Percentiles rank a stretch among this genome's conserved stretches.
phyloP scores from a whole-genome alignment of 2,888 invertebrate species.

The Psylliodes chrysocephalus region DNA sequence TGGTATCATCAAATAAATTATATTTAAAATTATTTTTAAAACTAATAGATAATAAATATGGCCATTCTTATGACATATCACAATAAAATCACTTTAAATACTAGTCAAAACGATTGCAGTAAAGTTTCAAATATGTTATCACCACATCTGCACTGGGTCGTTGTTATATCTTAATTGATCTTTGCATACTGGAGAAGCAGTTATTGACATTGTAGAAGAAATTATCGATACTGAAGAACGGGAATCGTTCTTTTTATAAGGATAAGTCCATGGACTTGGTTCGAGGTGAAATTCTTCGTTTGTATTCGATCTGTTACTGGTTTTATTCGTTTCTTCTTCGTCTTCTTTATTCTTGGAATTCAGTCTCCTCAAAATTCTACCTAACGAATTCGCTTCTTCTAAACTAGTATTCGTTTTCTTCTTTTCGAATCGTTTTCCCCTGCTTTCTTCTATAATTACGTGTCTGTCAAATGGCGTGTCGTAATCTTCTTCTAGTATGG shows the following conservation, averaged over 20 bases:
- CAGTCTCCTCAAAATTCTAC: slow-evolving; percentile 76
- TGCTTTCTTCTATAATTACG: slow-evolving; percentile 89
- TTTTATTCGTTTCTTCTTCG: slow-evolving; percentile 62
- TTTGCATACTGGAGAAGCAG: slow-evolving; percentile 31
- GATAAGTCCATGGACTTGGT: slow-evolving; percentile 37
- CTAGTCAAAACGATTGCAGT: slow-evolving; percentile 52
- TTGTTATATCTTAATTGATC: slow-evolving; percentile 33
- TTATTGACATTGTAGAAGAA: slow-evolving; percentile 33
- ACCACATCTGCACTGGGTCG: slow-evolving; percentile 43
- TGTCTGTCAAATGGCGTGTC: slow-evolving; percentile 94
- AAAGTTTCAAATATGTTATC: slow-evolving; percentile 27
- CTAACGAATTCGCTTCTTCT: slow-evolving; percentile 69
- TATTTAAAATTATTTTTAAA: slow-evolving; percentile 35
- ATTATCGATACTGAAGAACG: slow-evolving; percentile 25
- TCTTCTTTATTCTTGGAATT: slow-evolving; percentile 80
- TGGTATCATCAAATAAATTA: slow-evolving; percentile 29
- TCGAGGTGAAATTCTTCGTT: slow-evolving; percentile 40
- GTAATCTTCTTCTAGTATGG: slow-evolving; percentile 90
- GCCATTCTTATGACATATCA: slow-evolving; percentile 56
- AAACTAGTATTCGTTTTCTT: slow-evolving; percentile 67
- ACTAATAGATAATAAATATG: slow-evolving; percentile 46
- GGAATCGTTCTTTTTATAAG: slow-evolving; percentile 30
- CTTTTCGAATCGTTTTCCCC: slow-evolving; percentile 73
- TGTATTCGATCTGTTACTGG: slow-evolving; percentile 52
- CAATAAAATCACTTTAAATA: slow-evolving; percentile 58